A percentile compares a stretch with the other conserved stretches of the same genome.
These are phyloP conservation scores for Matsumyia berberina DNA, from an alignment of 2,888 invertebrate species.

Conservation along the genomic window DNA sequence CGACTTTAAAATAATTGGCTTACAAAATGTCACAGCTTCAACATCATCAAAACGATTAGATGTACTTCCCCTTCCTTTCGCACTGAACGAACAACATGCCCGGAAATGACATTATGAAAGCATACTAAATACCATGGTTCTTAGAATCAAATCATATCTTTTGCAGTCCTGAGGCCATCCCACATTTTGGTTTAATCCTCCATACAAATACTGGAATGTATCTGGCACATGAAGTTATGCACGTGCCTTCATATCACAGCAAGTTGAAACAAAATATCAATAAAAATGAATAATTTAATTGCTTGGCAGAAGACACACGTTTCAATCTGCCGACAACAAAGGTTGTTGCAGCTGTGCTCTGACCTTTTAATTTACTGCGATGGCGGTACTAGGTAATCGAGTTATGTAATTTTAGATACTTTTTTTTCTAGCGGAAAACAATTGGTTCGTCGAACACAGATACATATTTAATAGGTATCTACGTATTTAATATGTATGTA, in stretches of 20 bases:
- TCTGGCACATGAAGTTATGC: neutral
- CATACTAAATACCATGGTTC: too few species aligned
- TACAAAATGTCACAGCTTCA: too few species aligned
- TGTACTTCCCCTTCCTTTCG: too few species aligned
- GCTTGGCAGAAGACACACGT: neutral
- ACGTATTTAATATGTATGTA: too few species aligned
- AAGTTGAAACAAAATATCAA: conserved; percentile 7
- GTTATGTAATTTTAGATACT: neutral
- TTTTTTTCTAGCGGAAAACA: neutral
- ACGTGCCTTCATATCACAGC: neutral
- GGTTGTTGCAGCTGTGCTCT: conserved; percentile 15
- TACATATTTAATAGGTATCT: neutral
- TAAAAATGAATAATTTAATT: conserved; percentile 10
- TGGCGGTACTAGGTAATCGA: neutral
- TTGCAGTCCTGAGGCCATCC: too few species aligned
- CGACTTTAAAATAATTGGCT: too few species aligned
- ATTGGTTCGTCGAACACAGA: neutral
- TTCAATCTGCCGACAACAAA: conserved; percentile 1
- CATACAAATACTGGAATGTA: too few species aligned
- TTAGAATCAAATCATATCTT: too few species aligned
- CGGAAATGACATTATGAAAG: too few species aligned
- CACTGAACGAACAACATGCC: too few species aligned
- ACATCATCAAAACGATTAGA: too few species aligned
- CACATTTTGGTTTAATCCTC: too few species aligned
- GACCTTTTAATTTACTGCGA: conserved; percentile 4